These are phyloP conservation scores for Pachyuromys duprasi DNA, from an alignment of 2,797 vertebrate species.

Conservation along the genomic window DNA sequence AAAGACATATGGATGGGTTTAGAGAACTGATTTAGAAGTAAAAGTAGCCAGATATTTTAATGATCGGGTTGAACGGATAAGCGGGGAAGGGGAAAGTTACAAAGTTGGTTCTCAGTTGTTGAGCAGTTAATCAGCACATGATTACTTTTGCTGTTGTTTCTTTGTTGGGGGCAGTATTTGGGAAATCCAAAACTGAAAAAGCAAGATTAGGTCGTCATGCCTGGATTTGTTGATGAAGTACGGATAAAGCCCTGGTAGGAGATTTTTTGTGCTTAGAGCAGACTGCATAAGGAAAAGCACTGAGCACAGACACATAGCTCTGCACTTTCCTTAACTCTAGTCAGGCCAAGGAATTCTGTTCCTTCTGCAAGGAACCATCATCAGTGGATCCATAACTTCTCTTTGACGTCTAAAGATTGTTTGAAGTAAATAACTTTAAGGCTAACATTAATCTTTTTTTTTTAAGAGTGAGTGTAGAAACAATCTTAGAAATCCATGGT, in stretches of 20 bases:
- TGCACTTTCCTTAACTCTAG: background rate
- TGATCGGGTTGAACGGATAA: background rate
- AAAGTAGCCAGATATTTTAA: background rate
- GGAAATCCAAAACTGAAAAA: background rate
- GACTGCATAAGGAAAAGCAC: background rate
- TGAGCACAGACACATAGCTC: background rate
- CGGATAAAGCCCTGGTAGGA: background rate
- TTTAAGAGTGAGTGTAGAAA: conserved; percentile 8
- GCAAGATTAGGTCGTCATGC: background rate
- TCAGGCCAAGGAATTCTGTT: background rate
- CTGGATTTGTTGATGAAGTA: background rate
- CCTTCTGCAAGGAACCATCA: background rate
- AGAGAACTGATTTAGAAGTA: background rate
- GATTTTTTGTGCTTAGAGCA: background rate
- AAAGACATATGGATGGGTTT: background rate
- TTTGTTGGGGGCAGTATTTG: background rate
- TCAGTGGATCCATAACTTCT: background rate
- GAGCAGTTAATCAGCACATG: background rate
- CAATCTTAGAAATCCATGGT: background rate
- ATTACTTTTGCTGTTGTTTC: background rate
- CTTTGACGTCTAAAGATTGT: conserved; percentile 10
- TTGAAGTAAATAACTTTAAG: conserved; percentile 18
- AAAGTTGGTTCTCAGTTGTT: background rate
- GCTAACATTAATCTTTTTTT: conserved; percentile 10
- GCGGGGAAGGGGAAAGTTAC: background rate